Evolutionary conservation across 2,113 vertebrate genomes (phyloP).

Genomic region (Copsychus sechellarum): DNA sequence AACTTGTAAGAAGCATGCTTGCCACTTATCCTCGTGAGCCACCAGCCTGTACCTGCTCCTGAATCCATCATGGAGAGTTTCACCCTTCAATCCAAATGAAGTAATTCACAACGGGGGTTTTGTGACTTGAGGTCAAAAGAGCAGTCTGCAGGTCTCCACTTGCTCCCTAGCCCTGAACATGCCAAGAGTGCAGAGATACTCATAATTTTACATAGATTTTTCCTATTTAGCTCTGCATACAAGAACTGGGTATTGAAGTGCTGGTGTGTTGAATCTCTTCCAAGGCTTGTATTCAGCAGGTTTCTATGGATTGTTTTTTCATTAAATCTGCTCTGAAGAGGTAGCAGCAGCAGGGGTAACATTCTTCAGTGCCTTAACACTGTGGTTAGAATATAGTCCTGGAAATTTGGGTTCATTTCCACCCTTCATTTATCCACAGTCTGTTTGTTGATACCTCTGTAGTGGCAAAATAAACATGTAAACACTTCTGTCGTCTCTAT

Average conservation of each 20-base stretch:
- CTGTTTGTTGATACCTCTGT: background rate
- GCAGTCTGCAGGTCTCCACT: background rate
- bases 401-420: background rate
- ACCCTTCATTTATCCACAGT: background rate
- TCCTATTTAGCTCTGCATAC: background rate
- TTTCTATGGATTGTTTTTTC: background rate
- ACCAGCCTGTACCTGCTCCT: background rate
- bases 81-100: background rate
- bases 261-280: background rate
- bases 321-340: background rate
- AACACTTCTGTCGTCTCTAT: background rate
- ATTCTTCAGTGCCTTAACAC: background rate
- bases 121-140: background rate
- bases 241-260: background rate
- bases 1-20: background rate
- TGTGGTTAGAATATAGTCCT: background rate
- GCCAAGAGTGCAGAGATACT: background rate
- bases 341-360: background rate
- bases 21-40: fast-evolving
- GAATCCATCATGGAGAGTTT: background rate
- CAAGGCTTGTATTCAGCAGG: background rate
- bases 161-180: background rate
- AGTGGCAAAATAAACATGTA: background rate
- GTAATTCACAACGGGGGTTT: background rate
- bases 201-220: background rate